Conservation (phyloP, 2,797 vertebrate genomes). For the Gymnothorax reevesii region DNA sequence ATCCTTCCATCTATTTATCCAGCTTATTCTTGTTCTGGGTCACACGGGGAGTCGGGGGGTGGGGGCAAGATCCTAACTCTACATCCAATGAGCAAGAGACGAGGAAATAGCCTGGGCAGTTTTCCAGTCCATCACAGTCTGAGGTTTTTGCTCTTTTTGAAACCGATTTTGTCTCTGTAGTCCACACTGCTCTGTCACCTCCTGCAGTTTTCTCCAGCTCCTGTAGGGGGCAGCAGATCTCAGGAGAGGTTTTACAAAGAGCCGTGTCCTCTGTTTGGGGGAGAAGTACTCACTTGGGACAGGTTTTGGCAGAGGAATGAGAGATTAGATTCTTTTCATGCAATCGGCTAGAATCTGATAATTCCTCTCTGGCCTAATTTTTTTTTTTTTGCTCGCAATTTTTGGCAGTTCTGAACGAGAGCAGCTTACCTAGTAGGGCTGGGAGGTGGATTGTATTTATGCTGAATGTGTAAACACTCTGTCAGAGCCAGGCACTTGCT, state of each 20-base stretch:
- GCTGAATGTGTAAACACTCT: neutral
- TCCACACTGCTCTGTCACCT: neutral
- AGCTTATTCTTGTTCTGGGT: too few species aligned
- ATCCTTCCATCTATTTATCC: too few species aligned
- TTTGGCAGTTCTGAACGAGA: neutral
- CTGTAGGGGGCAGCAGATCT: slow-evolving; percentile 21
- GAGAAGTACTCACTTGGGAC: neutral
- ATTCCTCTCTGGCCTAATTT: slow-evolving; percentile 4
- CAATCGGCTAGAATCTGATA: slow-evolving; percentile 5
- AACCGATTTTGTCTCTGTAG: neutral
- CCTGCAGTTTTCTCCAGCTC: neutral
- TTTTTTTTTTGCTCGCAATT: neutral
- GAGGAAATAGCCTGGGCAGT: too few species aligned
- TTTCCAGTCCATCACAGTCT: too few species aligned
- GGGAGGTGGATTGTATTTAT: neutral
- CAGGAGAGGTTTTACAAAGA: neutral
- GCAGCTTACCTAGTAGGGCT: neutral
- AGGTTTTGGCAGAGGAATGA: neutral
- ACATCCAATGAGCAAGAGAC: too few species aligned
- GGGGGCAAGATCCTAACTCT: too few species aligned
- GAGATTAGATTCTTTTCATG: neutral
- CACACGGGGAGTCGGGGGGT: too few species aligned
- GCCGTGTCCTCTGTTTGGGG: neutral
- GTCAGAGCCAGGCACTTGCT: neutral
- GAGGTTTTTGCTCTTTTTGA: neutral